These are phyloP conservation scores for Hermaeophaga mercurialis DNA, from an alignment of 2,888 invertebrate species.

Conservation along the genomic window DNA sequence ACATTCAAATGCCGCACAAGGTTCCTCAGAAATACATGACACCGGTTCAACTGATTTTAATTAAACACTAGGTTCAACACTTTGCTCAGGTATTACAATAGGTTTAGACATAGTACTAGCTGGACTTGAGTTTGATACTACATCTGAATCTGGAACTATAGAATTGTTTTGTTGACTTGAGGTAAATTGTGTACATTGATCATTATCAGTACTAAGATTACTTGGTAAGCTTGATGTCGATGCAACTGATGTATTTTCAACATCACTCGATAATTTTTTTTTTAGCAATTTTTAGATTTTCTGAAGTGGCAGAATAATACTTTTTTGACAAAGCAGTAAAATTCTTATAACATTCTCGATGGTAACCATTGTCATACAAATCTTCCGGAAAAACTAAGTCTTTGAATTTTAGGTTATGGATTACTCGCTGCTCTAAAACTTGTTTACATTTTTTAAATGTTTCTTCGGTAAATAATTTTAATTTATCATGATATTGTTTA, in stretches of 20 bases:
- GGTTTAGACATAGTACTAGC: slow-evolving; percentile 25
- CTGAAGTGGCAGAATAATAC: slow-evolving; percentile 24
- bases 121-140: slow-evolving; percentile 29
- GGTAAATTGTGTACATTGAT: slow-evolving; percentile 23
- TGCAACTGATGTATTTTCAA: slow-evolving; percentile 17
- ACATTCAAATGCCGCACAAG: slow-evolving; percentile 21
- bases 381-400: slow-evolving; percentile 16
- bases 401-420: slow-evolving; percentile 22
- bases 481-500: neutral
- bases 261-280: slow-evolving; percentile 17
- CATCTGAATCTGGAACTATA: slow-evolving; percentile 21
- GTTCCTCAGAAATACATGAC: slow-evolving; percentile 23
- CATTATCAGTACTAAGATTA: slow-evolving; percentile 26
- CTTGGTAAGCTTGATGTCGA: slow-evolving; percentile 29
- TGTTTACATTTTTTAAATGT: neutral
- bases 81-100: slow-evolving; percentile 27
- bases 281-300: slow-evolving; percentile 22
- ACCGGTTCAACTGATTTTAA: slow-evolving; percentile 24
- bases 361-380: slow-evolving; percentile 9
- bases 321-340: slow-evolving; percentile 30
- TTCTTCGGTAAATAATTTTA: neutral
- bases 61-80: slow-evolving; percentile 6
- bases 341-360: neutral
- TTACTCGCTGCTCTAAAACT: neutral
- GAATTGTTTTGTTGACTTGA: slow-evolving; percentile 25